Base-by-base conservation (phyloP, 2,888 invertebrate genomes). In the Amitus sp. region DNA sequence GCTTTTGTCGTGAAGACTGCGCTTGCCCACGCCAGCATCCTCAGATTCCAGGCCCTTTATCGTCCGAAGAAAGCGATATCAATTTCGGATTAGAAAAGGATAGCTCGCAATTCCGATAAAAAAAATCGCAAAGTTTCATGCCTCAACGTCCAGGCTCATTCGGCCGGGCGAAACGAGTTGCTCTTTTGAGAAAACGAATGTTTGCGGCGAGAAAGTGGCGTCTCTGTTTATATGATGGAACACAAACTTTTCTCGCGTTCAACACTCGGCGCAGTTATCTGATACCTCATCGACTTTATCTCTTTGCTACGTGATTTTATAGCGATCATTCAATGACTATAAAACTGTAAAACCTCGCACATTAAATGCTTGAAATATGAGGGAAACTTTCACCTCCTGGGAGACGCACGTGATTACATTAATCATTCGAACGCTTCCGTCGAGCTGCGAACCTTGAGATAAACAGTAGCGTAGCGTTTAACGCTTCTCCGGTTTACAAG, bases 1-100 rank as follows among this genome's bases (percentile, higher is more conserved):
- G 39, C 52, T 61, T 62, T 62, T 62, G 52, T 62, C 53, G 40
- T 45, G 30, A 57, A 33, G 43, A 46, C 27, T 42, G n/a, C 34
- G 23, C 15, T 27, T 46, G 47, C 54, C 54, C 54, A 54, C 54
- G 54, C 47, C 47, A 40, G 15, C 18, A 47, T 43, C 43, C 1
- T 4, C 17, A n/a, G 9, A 10, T 20, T 2, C 18, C 15, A 39
- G 15, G 15, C 15, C 15, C 15, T 1, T 5, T 5, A 39, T 7
- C 12, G 7, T 17, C 39, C 23, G 23, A 23, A 23, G n/a, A 23
- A 23, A 23, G 23, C 23, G 23, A 7, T 23, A 23, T 23, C 23
- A 23, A 23, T 23, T 23, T 5, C 23, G 23, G 23, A 23, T 23
- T 23, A 23, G 23, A 7, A 23, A 23, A 7, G 7, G 23, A 23